A percentile compares a stretch with the other conserved stretches of the same genome.
phyloP scores from a whole-genome alignment of 2,797 vertebrate species.

The Alosa sapidissima region DNA sequence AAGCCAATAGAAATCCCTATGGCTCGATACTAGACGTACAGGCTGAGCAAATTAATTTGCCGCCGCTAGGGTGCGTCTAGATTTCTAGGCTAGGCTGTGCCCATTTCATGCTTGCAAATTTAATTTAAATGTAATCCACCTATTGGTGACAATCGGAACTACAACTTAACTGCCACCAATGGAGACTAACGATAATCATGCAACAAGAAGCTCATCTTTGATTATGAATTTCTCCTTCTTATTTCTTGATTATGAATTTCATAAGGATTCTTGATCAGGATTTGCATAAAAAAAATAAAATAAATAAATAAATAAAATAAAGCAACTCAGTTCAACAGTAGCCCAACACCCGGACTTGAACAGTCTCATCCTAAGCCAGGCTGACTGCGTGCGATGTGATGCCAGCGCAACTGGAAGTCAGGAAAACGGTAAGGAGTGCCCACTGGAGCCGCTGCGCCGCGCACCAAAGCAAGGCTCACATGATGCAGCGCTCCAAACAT shows the following conservation, averaged over 20 bases:
- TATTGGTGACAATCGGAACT: not conserved
- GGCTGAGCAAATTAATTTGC: too few species aligned
- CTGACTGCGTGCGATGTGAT: not conserved
- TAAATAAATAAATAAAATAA: too few species aligned
- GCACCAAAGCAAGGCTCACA: not conserved
- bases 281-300: too few species aligned
- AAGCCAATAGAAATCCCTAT: too few species aligned
- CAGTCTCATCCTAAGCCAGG: not conserved
- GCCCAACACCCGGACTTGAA: not conserved
- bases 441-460: not conserved
- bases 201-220: not conserved
- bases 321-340: not conserved
- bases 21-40: too few species aligned
- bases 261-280: too few species aligned
- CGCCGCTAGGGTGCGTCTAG: too few species aligned
- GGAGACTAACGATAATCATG: not conserved
- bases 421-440: not conserved
- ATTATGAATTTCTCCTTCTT: not conserved
- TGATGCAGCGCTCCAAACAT: slow-evolving; percentile 17
- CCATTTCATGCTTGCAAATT: too few species aligned
- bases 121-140: not conserved
- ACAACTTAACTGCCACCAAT: not conserved
- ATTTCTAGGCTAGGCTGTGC: too few species aligned
- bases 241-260: too few species aligned
- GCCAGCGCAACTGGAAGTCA: not conserved